Percentiles rank a stretch among this genome's conserved stretches.
phyloP scores from a whole-genome alignment of 2,113 vertebrate genomes.

The Salvator merianae region DNA sequence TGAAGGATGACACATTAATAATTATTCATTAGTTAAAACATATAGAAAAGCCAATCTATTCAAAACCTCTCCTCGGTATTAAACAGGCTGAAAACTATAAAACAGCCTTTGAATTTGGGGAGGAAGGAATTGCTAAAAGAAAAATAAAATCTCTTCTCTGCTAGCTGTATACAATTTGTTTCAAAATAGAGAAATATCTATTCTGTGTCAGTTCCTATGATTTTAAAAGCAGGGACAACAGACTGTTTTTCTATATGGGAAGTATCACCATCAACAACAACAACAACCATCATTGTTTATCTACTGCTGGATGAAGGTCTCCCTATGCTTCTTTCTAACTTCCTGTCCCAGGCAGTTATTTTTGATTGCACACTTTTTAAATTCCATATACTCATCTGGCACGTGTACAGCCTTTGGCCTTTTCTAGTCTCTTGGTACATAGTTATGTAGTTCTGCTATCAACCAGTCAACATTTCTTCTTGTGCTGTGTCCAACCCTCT shows the following conservation, averaged over 20 bases:
- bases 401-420: too few relatives aligned
- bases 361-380: too few relatives aligned
- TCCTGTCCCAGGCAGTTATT: too few relatives aligned
- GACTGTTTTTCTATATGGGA: fast-evolving
- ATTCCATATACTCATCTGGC: too few relatives aligned
- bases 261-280: background rate
- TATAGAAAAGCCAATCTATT: background rate
- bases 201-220: background rate
- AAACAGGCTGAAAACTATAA: background rate
- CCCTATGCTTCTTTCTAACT: too few relatives aligned
- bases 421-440: too few relatives aligned
- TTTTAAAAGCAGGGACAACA: background rate
- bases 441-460: too few relatives aligned
- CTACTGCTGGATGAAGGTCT: background rate
- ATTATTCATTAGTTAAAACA: conserved; percentile 7
- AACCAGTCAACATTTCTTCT: too few relatives aligned
- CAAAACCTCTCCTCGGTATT: fast-evolving
- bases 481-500: too few relatives aligned
- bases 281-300: background rate
- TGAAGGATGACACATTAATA: background rate
- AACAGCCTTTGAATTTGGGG: background rate
- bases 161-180: background rate
- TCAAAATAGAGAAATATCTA: background rate
- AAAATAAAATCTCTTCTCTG: background rate
- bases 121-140: too few relatives aligned